phyloP scores from a whole-genome alignment of 2,113 vertebrate genomes.

The Urocitellus parryii region DNA sequence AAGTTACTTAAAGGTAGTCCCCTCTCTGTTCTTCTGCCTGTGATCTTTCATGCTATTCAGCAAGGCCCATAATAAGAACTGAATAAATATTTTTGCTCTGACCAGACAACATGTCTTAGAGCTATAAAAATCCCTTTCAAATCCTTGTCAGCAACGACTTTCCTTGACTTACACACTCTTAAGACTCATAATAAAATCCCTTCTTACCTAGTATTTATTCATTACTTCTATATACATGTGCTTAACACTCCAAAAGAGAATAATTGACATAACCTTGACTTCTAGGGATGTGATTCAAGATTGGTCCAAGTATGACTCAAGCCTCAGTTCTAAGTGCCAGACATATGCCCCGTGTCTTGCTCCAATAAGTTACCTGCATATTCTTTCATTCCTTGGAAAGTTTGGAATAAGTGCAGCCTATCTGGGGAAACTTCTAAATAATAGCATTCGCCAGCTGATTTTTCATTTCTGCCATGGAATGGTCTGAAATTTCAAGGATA shows the following conservation, averaged over 20 bases:
- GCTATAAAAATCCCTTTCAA: not conserved
- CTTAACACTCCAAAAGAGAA: not conserved
- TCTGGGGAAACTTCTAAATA: slow-evolving; percentile 24
- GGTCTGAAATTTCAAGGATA: slow-evolving; percentile 45
- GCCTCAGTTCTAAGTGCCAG: not conserved
- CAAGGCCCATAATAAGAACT: not conserved
- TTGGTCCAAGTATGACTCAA: not conserved
- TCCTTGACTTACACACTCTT: not conserved
- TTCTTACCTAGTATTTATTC: not conserved
- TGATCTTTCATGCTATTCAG: not conserved
- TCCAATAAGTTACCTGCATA: not conserved
- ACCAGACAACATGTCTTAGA: not conserved
- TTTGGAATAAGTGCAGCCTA: not conserved
- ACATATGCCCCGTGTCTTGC: not conserved
- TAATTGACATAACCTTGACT: not conserved
- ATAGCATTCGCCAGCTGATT: not conserved
- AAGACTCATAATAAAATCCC: not conserved
- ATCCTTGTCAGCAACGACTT: not conserved
- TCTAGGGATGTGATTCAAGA: not conserved
- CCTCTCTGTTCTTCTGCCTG: not conserved
- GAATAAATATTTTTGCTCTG: not conserved
- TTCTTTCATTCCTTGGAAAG: not conserved
- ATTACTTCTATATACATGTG: not conserved
- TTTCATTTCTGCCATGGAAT: slow-evolving; percentile 13
- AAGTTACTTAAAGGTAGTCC: not conserved